Base-by-base conservation (phyloP, 2,113 vertebrate species). In the Odontophorus gujanensis region DNA sequence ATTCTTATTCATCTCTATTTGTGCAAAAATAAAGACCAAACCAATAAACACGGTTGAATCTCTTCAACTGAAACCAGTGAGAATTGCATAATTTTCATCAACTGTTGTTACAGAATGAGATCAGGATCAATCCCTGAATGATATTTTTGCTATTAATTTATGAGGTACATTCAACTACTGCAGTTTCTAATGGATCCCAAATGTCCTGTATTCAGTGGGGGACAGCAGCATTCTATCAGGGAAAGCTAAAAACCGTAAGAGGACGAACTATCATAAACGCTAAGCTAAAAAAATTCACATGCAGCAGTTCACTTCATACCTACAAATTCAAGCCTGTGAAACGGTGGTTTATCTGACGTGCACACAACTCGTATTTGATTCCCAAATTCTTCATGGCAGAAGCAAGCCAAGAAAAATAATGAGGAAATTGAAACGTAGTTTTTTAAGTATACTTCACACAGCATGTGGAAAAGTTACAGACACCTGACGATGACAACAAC, bases 351-450 rank as follows among this genome's bases (percentile, higher is more conserved):
- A 51, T 59, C 65, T 95, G 76, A 68, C 34, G 91, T 11, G 42
- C 72, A 88, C 51, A 87, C 42, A 83, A 43, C 13, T 32, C 87
- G 32, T n/a, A 91, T 95, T 84, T 75, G 36, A 95, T 95, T 95
- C 47, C 66, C 30, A 94, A 95, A 93, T 95, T 80, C 43, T 83
- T 92, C 22, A 71, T 58, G 65, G 50, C 15, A 89, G 62, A 84
- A 81, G 26, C 22, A 95, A 84, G 30, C 6, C 13, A 75, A 53
- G 36, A 53, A 3, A 51, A 43, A 68, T 26, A 58, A 43, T 68
- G 15, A 88, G 15, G 13, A 92, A 77, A 71, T 26, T 1, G 16
- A 5, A 90, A 68, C 6, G 25, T n/a, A 90, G 79, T 89, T 81
- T 15, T 61, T 32, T 65, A 28, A 65, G 47, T 25, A 82, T 22